phyloP scores from a whole-genome alignment of 2,113 vertebrate genomes.

The Mirounga angustirostris region DNA sequence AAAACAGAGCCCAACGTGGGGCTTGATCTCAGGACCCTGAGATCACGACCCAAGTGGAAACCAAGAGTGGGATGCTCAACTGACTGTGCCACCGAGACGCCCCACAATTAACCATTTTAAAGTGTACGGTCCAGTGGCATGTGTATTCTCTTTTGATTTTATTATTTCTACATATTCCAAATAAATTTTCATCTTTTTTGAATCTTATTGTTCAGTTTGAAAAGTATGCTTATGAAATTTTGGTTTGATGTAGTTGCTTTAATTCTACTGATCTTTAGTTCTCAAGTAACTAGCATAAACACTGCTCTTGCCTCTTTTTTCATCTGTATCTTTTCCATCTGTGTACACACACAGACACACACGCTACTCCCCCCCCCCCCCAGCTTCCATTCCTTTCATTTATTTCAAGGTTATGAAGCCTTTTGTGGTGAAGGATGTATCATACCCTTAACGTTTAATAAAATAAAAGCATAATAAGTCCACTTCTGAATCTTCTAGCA shows the following conservation, averaged over 20 bases:
- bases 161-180: background rate
- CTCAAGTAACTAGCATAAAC: background rate
- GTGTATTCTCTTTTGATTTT: slow-evolving; percentile 31
- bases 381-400: slow-evolving; percentile 50
- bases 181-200: slow-evolving; percentile 57
- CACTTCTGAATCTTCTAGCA: slow-evolving; percentile 39
- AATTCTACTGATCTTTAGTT: slow-evolving; percentile 13
- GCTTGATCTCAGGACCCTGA: background rate
- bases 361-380: background rate
- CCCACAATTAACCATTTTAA: background rate
- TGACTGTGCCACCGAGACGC: background rate
- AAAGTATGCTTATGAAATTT: slow-evolving; percentile 59
- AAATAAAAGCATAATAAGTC: slow-evolving; percentile 49
- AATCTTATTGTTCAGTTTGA: slow-evolving; percentile 12
- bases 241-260: slow-evolving; percentile 47
- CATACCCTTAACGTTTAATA: slow-evolving; percentile 51
- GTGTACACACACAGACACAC: background rate
- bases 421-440: slow-evolving; percentile 48
- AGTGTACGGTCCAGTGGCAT: background rate
- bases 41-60: background rate
- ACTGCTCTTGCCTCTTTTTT: background rate
- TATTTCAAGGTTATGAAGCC: slow-evolving; percentile 54
- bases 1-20: background rate
- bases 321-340: slow-evolving; percentile 6
- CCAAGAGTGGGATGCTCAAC: background rate